Evolutionary conservation across 2,888 invertebrate species (phyloP).

Genomic region (Augiades crinisus): DNA sequence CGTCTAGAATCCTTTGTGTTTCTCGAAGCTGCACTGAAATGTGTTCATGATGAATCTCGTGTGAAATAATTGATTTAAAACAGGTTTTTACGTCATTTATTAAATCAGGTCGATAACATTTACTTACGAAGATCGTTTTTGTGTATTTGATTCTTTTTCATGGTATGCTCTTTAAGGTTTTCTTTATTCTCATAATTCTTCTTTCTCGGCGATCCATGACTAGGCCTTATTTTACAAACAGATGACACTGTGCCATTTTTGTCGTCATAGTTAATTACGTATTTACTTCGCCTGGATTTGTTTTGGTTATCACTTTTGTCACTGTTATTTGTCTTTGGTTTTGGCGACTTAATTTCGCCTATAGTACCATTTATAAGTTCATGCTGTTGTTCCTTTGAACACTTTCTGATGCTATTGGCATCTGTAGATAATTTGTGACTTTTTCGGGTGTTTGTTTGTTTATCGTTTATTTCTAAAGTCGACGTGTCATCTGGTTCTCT

Average conservation of each 20-base stretch:
- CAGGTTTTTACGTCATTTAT: conserved; percentile 48
- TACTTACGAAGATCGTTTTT: conserved; percentile 74
- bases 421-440: conserved; percentile 6
- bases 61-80: no score
- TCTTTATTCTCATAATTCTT: conserved; percentile 54
- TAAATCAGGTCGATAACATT: conserved; percentile 56
- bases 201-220: conserved; percentile 45
- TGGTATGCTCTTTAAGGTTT: conserved; percentile 46
- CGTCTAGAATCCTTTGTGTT: conserved; percentile 53
- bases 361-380: neutral
- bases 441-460: neutral
- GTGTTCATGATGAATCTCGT: conserved; percentile 61
- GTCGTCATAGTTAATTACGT: conserved; percentile 73
- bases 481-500: neutral
- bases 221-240: conserved; percentile 61
- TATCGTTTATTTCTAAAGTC: neutral
- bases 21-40: conserved; percentile 74
- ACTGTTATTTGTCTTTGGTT: conserved; percentile 27
- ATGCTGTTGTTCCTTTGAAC: neutral
- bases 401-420: neutral
- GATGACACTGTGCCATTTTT: conserved; percentile 75
- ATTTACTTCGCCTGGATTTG: conserved; percentile 56
- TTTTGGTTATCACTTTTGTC: conserved; percentile 27
- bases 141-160: conserved; percentile 52
- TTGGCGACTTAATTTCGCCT: neutral